A percentile compares a stretch with the other conserved stretches of the same genome.
These are phyloP conservation scores for Anadara kagoshimensis DNA, from an alignment of 1,140 invertebrate genomes.

Conservation along the genomic window DNA sequence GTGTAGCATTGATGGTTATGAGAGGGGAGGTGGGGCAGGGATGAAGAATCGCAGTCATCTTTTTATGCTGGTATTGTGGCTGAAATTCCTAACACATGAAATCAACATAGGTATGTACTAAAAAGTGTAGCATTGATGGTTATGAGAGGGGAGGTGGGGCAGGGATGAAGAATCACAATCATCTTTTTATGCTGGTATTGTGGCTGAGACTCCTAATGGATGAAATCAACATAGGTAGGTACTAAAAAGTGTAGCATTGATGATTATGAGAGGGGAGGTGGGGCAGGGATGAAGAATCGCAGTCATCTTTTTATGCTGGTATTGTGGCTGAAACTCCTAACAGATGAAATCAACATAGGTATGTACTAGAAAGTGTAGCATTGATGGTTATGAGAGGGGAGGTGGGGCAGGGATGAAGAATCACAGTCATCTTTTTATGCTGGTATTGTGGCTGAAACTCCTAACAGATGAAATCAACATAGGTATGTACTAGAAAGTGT, in stretches of 20 bases:
- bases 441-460: slow-evolving; percentile 91
- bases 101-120: slow-evolving; percentile 80
- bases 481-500: slow-evolving; percentile 77
- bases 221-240: slow-evolving; percentile 83
- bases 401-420: too few species aligned
- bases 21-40: too few species aligned
- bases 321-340: slow-evolving; percentile 91
- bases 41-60: too few species aligned
- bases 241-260: too few species aligned
- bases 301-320: slow-evolving; percentile 84
- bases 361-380: too few species aligned
- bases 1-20: too few species aligned
- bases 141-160: too few species aligned
- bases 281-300: too few species aligned
- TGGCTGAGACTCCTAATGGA: slow-evolving; percentile 89
- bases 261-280: too few species aligned
- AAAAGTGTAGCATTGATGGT: too few species aligned
- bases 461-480: slow-evolving; percentile 84
- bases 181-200: slow-evolving; percentile 87
- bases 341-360: slow-evolving; percentile 84
- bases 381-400: too few species aligned
- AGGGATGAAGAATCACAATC: slow-evolving; percentile 77
- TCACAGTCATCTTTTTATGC: slow-evolving; percentile 82
- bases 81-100: slow-evolving; percentile 87
- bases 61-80: slow-evolving; percentile 93